Evolutionary conservation across 2,113 vertebrate genomes (phyloP).

Genomic region (Tragulus kanchil): DNA sequence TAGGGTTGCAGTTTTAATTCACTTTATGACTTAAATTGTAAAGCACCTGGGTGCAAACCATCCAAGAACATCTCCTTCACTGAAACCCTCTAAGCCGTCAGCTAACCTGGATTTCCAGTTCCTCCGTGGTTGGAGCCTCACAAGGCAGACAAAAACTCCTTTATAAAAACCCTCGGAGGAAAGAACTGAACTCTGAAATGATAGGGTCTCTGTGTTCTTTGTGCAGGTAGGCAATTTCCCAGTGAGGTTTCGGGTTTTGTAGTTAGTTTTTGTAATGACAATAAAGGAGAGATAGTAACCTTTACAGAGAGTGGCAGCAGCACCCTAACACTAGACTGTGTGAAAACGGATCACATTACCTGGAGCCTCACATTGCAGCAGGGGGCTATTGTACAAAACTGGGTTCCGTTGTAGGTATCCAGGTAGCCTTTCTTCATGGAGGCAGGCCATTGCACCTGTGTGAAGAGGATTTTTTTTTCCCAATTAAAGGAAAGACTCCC

Average conservation of each 20-base stretch:
- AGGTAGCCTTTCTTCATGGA: constrained; percentile 79
- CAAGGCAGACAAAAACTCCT: constrained; percentile 80
- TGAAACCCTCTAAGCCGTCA: not conserved
- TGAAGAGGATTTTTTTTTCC: constrained; percentile 62
- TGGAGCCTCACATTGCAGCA: constrained; percentile 76
- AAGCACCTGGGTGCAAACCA: not conserved
- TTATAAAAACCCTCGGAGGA: constrained; percentile 76
- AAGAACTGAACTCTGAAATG: constrained; percentile 77
- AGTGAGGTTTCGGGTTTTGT: constrained; percentile 85
- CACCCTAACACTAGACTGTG: constrained; percentile 69
- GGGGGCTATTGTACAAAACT: constrained; percentile 83
- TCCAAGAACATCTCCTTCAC: not conserved
- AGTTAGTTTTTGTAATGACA: constrained; percentile 85
- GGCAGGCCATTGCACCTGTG: constrained; percentile 66
- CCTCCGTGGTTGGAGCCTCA: constrained; percentile 3
- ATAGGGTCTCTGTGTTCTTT: constrained; percentile 74
- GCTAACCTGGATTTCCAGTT: constrained; percentile 79
- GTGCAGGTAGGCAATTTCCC: constrained; percentile 83
- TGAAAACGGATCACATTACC: constrained; percentile 82
- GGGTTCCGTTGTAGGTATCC: constrained; percentile 79
- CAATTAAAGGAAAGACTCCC: not conserved
- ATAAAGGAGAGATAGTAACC: constrained; percentile 84
- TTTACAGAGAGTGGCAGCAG: constrained; percentile 78
- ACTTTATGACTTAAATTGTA: constrained; percentile 68
- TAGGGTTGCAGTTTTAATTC: constrained; percentile 68